Evolutionary conservation across 1,140 invertebrate genomes (phyloP), one percentile per base, ranked within the genome.

Genomic region (Elysia chlorotica): DNA sequence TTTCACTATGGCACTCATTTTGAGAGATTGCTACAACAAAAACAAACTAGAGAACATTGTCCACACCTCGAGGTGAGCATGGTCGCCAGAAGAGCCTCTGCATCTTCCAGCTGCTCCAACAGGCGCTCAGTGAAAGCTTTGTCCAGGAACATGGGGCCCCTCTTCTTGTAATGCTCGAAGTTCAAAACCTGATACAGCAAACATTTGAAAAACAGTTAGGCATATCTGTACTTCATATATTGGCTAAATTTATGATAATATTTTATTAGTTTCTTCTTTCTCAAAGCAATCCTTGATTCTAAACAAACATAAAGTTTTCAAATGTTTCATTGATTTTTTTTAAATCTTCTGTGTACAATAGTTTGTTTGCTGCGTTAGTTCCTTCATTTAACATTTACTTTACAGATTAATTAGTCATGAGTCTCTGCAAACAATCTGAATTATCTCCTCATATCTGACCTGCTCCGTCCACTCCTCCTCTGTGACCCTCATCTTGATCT

Each of bases 391-490:
- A n/a, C n/a, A n/a, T n/a, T n/a, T n/a, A n/a, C n/a, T n/a, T n/a
- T n/a, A n/a, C n/a, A n/a, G n/a, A n/a, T n/a, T n/a, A n/a, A n/a
- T n/a, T n/a, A n/a, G n/a, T n/a, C n/a, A n/a, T n/a, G n/a, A n/a
- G n/a, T n/a, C n/a, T n/a, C n/a, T n/a, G n/a, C n/a, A n/a, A n/a
- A n/a, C n/a, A n/a, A n/a, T n/a, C n/a, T n/a, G n/a, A n/a, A n/a
- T n/a, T n/a, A n/a, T n/a, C 56, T 23, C 56, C 10, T 30, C 56
- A 59, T 30, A 59, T 30, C 56, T 59, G 35, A 37, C 69, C 79
- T 88, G 87, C 76, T 88, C 87, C n/a, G 85, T 87, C 87, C 87
- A 88, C 75, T 87, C 85, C 65, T 88, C 87, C 71, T 88, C 87
- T 33, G 85, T 88, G 54, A 82, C 76, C 54, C 84, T 76, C 82